A percentile compares a stretch with the other conserved stretches of the same genome.
Evolutionary conservation across 2,797 vertebrate species (phyloP).

Genomic region (Sebastes hubbsi): DNA sequence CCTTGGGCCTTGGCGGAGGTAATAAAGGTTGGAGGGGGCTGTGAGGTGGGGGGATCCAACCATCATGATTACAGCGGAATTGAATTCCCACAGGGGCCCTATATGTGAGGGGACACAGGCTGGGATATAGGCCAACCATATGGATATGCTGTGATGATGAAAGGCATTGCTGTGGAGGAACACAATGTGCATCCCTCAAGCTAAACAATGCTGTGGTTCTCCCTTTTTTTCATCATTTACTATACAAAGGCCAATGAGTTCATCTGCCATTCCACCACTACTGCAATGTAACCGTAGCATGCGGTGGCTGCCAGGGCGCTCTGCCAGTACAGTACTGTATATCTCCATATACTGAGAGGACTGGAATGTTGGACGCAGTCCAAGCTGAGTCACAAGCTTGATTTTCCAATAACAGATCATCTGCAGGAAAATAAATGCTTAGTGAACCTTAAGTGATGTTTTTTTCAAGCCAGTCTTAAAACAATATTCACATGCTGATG

Average conservation of each 20-base stretch:
- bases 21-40: conserved; percentile 41
- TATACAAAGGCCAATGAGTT: conserved; percentile 60
- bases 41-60: conserved; percentile 9
- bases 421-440: conserved; percentile 13
- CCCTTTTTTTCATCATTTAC: conserved; percentile 5
- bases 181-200: conserved; percentile 47
- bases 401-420: conserved; percentile 12
- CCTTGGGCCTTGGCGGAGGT: too few species aligned
- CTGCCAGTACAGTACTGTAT: conserved; percentile 31
- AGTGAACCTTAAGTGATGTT: background rate
- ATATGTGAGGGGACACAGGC: conserved; percentile 46
- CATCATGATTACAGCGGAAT: conserved; percentile 51
- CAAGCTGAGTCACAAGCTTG: conserved; percentile 44
- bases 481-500: background rate
- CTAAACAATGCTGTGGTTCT: conserved; percentile 38
- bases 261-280: conserved; percentile 23
- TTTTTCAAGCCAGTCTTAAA: background rate
- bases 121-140: conserved; percentile 67
- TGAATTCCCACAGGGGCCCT: conserved; percentile 64
- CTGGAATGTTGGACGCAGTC: conserved; percentile 40
- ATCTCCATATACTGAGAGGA: conserved; percentile 28
- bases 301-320: conserved; percentile 19
- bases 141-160: conserved; percentile 59
- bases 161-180: conserved; percentile 39
- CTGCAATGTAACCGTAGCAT: conserved; percentile 34